Evolutionary conservation across 2,888 invertebrate species (phyloP).

Genomic region (Anarsia innoxiella): DNA sequence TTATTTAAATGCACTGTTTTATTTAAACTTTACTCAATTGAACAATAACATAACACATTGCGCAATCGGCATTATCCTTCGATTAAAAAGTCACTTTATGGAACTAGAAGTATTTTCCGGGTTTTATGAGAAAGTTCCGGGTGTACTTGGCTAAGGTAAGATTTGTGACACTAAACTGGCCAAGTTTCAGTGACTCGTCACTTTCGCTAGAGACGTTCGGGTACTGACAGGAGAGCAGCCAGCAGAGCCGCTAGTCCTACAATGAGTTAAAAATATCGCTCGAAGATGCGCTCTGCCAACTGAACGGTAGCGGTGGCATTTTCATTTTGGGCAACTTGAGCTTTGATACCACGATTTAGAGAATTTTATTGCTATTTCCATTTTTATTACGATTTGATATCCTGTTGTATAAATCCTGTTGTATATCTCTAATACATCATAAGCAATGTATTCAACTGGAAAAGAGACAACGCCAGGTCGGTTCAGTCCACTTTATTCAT

Average conservation of each 20-base stretch:
- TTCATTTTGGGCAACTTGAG: slow-evolving; percentile 60
- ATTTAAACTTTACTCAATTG: slow-evolving; percentile 31
- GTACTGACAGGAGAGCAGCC: slow-evolving; percentile 60
- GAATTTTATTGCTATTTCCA: slow-evolving; percentile 29
- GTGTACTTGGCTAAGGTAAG: slow-evolving; percentile 24
- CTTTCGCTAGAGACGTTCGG: slow-evolving; percentile 58
- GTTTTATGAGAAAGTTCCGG: slow-evolving; percentile 20
- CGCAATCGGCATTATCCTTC: slow-evolving; percentile 42
- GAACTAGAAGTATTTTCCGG: too few species aligned
- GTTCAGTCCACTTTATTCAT: too few species aligned
- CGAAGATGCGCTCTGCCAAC: slow-evolving; percentile 72
- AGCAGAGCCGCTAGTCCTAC: slow-evolving; percentile 62
- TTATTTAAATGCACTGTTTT: slow-evolving; percentile 43
- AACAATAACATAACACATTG: slow-evolving; percentile 40
- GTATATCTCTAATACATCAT: too few species aligned
- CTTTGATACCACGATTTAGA: slow-evolving; percentile 53
- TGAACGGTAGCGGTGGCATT: slow-evolving; percentile 47
- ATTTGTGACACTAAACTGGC: slow-evolving; percentile 26
- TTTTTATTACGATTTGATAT: too few species aligned
- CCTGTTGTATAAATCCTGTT: too few species aligned
- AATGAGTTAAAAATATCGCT: slow-evolving; percentile 75
- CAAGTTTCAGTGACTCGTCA: slow-evolving; percentile 45
- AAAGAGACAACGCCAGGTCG: too few species aligned
- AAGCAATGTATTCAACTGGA: too few species aligned
- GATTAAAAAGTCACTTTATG: too few species aligned